A percentile compares a stretch with the other conserved stretches of the same genome.
Conservation (phyloP, 2,797 vertebrate genomes). For the Sparus aurata region DNA sequence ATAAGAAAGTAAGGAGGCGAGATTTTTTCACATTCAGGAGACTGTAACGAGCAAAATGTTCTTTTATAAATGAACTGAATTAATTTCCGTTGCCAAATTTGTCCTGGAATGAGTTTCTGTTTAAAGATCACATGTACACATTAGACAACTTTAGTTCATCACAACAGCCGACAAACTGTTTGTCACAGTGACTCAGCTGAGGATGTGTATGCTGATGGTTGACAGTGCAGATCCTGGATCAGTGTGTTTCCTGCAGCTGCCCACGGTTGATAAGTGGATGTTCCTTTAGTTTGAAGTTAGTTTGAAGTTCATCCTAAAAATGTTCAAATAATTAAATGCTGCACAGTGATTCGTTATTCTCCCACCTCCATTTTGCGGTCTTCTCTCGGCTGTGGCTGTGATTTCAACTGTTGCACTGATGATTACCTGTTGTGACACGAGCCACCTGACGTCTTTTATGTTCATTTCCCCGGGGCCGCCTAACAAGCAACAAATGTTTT, state of each 20-base stretch:
- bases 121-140: background rate
- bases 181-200: background rate
- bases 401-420: slow-evolving; percentile 7
- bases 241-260: slow-evolving; percentile 4
- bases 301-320: background rate
- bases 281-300: background rate
- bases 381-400: background rate
- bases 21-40: background rate
- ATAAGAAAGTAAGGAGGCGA: background rate
- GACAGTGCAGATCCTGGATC: background rate
- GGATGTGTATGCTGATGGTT: background rate
- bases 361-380: background rate
- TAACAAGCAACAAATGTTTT: slow-evolving; percentile 28
- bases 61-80: background rate
- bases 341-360: background rate
- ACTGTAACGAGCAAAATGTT: background rate
- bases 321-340: background rate
- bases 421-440: background rate
- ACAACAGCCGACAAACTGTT: background rate
- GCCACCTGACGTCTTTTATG: background rate
- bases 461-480: slow-evolving; percentile 10
- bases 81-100: background rate
- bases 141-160: too few relatives aligned
- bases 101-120: background rate
- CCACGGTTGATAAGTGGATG: background rate